Percentiles rank a stretch among this genome's conserved stretches.
phyloP scores from a whole-genome alignment of 2,113 vertebrate species.

The Zosterops japonicus region DNA sequence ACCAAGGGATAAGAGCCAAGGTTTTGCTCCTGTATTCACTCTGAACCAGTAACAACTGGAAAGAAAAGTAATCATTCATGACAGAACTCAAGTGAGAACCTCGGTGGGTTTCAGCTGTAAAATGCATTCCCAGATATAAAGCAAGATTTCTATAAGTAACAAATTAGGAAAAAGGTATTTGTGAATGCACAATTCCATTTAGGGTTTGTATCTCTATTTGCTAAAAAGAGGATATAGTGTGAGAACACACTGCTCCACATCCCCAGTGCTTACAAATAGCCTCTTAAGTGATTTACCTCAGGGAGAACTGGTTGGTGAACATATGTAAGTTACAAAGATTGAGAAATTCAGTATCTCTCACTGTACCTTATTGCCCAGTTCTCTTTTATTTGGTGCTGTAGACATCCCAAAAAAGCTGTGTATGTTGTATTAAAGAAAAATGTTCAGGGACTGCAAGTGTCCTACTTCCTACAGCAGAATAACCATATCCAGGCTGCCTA shows the following conservation, averaged over 20 bases:
- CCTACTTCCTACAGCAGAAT: neutral
- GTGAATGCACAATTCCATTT: neutral
- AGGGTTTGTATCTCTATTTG: neutral
- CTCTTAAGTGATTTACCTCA: neutral
- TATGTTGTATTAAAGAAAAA: neutral
- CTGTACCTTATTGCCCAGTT: neutral
- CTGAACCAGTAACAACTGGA: neutral
- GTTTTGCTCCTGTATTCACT: neutral
- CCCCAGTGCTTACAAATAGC: neutral
- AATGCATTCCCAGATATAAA: neutral
- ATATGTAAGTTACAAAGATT: neutral
- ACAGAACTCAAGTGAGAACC: neutral
- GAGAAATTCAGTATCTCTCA: neutral
- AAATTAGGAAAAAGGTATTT: neutral
- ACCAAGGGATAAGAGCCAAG: neutral
- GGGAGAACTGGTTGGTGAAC: neutral
- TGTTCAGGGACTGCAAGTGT: neutral
- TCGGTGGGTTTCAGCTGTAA: neutral
- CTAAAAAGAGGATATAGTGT: neutral
- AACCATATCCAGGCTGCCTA: neutral
- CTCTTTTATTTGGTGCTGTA: neutral
- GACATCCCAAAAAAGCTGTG: neutral
- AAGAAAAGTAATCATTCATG: neutral
- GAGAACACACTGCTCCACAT: neutral
- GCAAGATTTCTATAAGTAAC: neutral